phyloP scores from a whole-genome alignment of 2,888 invertebrate species.

The Thereva nobilitata region DNA sequence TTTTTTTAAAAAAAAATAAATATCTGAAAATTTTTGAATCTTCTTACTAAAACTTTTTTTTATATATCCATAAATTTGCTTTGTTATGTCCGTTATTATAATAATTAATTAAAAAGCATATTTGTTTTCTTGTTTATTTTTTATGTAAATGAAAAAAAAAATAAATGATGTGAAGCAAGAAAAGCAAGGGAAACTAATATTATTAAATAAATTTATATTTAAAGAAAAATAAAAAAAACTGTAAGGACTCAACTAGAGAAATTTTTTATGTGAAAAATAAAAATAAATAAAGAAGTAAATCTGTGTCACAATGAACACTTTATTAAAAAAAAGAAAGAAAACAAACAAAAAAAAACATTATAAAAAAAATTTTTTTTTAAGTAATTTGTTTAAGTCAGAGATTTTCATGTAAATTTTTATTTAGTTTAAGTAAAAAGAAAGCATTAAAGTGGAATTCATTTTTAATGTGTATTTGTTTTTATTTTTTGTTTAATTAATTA shows the following conservation, averaged over 20 bases:
- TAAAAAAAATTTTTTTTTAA: constrained; percentile 1
- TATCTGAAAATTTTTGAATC: too few species aligned
- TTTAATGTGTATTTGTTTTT: constrained; percentile 27
- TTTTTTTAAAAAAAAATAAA: too few species aligned
- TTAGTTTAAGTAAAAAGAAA: constrained; percentile 26
- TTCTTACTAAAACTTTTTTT: too few species aligned
- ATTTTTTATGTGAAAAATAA: constrained; percentile 26
- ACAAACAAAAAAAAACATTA: constrained; percentile 20
- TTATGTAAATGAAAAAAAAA: neutral
- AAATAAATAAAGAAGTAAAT: constrained; percentile 11
- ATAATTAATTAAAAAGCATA: too few species aligned
- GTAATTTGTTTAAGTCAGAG: constrained; percentile 12
- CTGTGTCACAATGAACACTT: constrained; percentile 33
- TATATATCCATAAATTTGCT: too few species aligned
- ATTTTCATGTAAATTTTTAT: constrained; percentile 26
- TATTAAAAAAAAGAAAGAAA: constrained; percentile 10
- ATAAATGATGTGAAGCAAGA: neutral
- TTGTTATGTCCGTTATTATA: too few species aligned
- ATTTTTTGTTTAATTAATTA: constrained; percentile 18
- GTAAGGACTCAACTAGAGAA: constrained; percentile 25
- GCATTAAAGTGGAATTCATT: constrained; percentile 28
- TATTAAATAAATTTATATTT: neutral
- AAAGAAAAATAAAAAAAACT: constrained; percentile 4
- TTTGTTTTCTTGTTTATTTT: too few species aligned
- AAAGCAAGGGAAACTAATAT: constrained; percentile 2